Evolutionary conservation across 2,797 vertebrate genomes (phyloP).

Genomic region (Bufotes viridis): DNA sequence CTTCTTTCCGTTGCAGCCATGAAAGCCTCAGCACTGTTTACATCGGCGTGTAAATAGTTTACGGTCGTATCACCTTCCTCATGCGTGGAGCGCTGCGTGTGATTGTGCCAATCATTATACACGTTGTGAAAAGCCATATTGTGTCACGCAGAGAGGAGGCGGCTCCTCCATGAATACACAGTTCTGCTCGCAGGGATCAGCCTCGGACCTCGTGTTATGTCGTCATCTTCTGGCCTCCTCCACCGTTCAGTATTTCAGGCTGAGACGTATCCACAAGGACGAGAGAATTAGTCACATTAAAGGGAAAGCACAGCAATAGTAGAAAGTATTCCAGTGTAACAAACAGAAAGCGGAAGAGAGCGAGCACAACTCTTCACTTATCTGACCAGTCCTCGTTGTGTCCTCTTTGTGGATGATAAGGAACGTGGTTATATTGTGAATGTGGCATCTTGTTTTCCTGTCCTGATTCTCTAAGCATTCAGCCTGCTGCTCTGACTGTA

Average conservation of each 20-base stretch:
- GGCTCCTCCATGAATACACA: not conserved
- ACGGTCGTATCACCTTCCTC: not conserved
- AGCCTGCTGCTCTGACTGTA: not conserved
- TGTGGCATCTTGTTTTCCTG: not conserved
- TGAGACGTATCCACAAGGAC: not conserved
- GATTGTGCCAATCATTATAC: not conserved
- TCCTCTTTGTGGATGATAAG: not conserved
- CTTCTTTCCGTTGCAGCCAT: not conserved
- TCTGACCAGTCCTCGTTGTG: too few relatives aligned
- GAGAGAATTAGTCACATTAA: not conserved
- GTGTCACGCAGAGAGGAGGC: not conserved
- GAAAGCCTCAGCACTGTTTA: constrained; percentile 44
- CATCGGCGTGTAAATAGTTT: constrained; percentile 11
- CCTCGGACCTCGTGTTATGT: not conserved
- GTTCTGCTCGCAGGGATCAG: not conserved
- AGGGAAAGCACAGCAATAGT: not conserved
- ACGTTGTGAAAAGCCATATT: constrained; percentile 35
- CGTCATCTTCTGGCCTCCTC: not conserved
- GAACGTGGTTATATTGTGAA: not conserved
- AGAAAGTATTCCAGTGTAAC: not conserved
- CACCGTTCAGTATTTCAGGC: not conserved
- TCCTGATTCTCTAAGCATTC: not conserved
- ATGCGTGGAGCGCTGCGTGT: not conserved
- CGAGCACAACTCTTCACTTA: not conserved
- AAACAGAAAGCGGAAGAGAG: not conserved